These are phyloP conservation scores for Mechanitis mazaeus DNA, from an alignment of 2,888 invertebrate genomes.

Conservation along the genomic window DNA sequence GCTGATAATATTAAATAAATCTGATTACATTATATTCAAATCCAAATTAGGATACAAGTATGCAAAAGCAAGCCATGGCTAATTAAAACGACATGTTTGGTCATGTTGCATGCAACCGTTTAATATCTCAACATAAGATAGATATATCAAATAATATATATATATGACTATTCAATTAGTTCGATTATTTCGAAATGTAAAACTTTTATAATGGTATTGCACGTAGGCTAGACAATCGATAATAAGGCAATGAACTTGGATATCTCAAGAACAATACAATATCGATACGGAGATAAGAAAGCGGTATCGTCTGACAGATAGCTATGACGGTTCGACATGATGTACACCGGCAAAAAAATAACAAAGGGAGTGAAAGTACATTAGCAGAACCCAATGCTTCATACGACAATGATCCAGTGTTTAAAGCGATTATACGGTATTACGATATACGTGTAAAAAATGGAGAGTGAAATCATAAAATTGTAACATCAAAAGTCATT, in stretches of 20 bases:
- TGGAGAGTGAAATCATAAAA: conserved; percentile 20
- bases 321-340: conserved; percentile 48
- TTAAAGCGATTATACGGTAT: conserved; percentile 39
- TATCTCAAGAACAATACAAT: conserved; percentile 39
- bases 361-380: conserved; percentile 68
- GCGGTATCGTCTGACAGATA: conserved; percentile 49
- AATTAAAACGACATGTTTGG: conserved; percentile 3
- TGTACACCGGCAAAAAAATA: conserved; percentile 56
- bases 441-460: conserved; percentile 33
- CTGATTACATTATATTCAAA: conserved; percentile 1
- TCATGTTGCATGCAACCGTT: not conserved
- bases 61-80: not conserved
- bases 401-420: conserved; percentile 39
- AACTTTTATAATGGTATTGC: conserved; percentile 3
- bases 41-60: not conserved
- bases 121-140: not conserved
- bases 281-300: conserved; percentile 52
- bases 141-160: too few relatives aligned
- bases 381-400: conserved; percentile 34
- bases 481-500: conserved; percentile 24
- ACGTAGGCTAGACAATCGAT: conserved; percentile 35
- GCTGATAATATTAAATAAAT: not conserved
- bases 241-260: conserved; percentile 44
- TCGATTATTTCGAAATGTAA: not conserved
- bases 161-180: too few relatives aligned